phyloP scores from a whole-genome alignment of 2,888 invertebrate species.

The Teleiodes luculella region DNA sequence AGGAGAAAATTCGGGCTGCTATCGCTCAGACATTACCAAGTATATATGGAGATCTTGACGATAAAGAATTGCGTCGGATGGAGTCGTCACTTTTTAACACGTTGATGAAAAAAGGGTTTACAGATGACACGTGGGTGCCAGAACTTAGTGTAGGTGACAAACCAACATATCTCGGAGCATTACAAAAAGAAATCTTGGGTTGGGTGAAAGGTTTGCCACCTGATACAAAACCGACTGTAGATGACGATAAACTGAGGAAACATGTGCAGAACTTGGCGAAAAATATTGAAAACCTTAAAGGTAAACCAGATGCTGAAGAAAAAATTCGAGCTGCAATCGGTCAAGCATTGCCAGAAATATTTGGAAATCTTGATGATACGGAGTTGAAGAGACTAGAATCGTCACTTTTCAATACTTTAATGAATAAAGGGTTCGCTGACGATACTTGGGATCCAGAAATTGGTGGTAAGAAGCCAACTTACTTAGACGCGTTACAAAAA shows the following conservation, averaged over 20 bases:
- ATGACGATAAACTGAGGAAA: not conserved
- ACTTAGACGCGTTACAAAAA: constrained; percentile 20
- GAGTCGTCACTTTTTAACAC: constrained; percentile 19
- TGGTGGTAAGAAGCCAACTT: constrained; percentile 11
- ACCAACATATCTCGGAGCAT: not conserved
- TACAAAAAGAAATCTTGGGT: not conserved
- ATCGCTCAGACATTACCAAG: constrained; percentile 18
- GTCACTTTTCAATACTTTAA: not conserved
- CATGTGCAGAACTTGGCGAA: not conserved
- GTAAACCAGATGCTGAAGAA: not conserved
- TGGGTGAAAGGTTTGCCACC: not conserved
- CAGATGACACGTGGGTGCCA: not conserved
- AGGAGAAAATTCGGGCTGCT: constrained; percentile 18
- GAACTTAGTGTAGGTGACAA: too few species aligned
- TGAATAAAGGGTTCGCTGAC: not conserved
- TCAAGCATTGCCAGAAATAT: not conserved
- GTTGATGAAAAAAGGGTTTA: constrained; percentile 22
- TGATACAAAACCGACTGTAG: not conserved
- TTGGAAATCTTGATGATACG: constrained; percentile 5
- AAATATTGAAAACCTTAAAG: not conserved
- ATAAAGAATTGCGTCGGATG: constrained; percentile 20
- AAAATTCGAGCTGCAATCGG: not conserved
- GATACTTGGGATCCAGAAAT: not conserved
- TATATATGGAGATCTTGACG: constrained; percentile 12
- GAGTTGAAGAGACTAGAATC: not conserved